A percentile compares a stretch with the other conserved stretches of the same genome.
Conservation (phyloP, 1,140 invertebrate species). For the Solenopsis invicta region DNA sequence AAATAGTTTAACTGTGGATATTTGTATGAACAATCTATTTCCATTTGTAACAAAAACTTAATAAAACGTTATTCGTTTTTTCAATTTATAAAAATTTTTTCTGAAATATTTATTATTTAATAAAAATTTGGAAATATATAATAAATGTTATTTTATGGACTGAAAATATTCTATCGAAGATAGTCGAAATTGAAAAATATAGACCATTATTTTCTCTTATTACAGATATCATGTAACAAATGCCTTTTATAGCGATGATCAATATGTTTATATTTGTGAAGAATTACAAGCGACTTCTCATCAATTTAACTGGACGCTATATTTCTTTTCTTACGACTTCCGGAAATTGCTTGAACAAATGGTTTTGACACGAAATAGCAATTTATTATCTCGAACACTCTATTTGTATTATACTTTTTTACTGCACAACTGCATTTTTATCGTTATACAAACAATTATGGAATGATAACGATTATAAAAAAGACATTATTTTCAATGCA, state of each 20-base stretch:
- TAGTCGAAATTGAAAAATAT: background rate
- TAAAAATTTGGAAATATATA: background rate
- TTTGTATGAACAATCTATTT: background rate
- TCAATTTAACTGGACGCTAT: background rate
- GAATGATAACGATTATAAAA: conserved; percentile 8
- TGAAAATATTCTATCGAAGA: background rate
- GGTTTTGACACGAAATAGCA: background rate
- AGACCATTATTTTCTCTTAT: background rate
- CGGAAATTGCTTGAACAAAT: background rate
- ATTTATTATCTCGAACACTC: background rate
- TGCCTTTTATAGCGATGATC: background rate
- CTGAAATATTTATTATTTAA: background rate
- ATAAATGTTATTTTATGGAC: background rate
- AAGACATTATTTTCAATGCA: background rate
- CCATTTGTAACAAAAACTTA: background rate
- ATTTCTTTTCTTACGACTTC: background rate
- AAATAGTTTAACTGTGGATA: background rate
- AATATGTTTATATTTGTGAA: background rate
- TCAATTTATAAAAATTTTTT: background rate
- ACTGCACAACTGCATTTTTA: background rate
- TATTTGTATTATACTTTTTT: background rate
- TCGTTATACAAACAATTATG: background rate
- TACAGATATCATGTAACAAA: background rate
- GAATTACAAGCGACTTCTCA: background rate
- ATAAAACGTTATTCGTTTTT: background rate